Base-by-base conservation (phyloP, 2,888 invertebrate genomes). In the Lasioglossum marginatum region DNA sequence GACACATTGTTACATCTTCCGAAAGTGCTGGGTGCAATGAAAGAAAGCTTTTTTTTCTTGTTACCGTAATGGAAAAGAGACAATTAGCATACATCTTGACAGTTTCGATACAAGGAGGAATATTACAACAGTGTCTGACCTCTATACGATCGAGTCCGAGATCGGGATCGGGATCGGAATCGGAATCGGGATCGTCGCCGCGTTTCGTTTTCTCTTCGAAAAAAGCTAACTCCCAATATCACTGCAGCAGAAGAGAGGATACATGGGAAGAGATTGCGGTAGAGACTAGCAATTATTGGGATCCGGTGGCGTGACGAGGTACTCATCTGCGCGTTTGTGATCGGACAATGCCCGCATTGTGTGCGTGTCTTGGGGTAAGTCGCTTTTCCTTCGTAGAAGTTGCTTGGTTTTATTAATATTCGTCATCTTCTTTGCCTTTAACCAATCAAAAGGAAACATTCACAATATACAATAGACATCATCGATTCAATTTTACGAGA, bases 291-390 rank as follows among this genome's bases (percentile, higher is more conserved):
- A 98, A 96, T 97, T 97, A 96, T 97, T 98, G 91, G 97, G 97
- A 96, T 98, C 98, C 87, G 98, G 97, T 93, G 98, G 97, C 86
- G 98, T 97, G 91, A 97, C 96, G 92, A 99, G 97, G 96, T 97
- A 99, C 94, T 98, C 98, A 95, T 99, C 99, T 92, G 98, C 97
- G 94, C 99, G 97, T 96, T 98, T 98, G 96, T 99, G 99, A 95
- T 98, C 98, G 95, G 97, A 98, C 92, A 99, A 96, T 89, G 99
- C 99, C 95, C 97, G 98, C 93, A 98, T 97, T 79, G 99, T 99
- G 95, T 97, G 97, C 92, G 98, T 97, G 96, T 99, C 99, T 94
- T 98, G 98, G 73, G 99, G 99, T 94, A 99, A 96, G 95, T 99
- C 99, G 27, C 99, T 99, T 96, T 99, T 99, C 96, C 98, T 97